Evolutionary conservation across 2,113 vertebrate species (phyloP), one percentile per base, ranked within the genome.

Genomic region (Sapayoa aenigma): DNA sequence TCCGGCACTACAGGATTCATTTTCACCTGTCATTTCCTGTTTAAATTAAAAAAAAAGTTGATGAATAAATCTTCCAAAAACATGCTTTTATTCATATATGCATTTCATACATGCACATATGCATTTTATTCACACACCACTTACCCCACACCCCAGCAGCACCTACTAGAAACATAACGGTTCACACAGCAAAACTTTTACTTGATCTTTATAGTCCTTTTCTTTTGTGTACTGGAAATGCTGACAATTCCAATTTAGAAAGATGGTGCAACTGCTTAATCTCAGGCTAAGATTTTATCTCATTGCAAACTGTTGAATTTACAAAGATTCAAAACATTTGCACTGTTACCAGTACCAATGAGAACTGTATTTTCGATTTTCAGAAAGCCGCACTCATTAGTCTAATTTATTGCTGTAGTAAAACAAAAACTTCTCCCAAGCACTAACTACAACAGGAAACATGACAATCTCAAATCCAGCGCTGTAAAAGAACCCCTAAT

Each of bases 1-100:
- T 77, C 93, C 98, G 35, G 62, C 94, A 95, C 96, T 75, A 95
- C 98, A 99, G 31, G 99, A 99, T 96, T 98, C 98, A 96, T 99
- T 99, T 86, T 69, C 97, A 89, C 94, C 95, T 94, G 98, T 96
- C 98, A 99, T 99, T 62, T 97, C 96, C 97, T 97, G 92, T 93
- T 93, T 49, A 67, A 93, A 77, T 47, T 12, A 68, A 41, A 3
- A 68, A 15, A 62, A 30, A 47, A 14, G 10, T 3, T 37, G 21
- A 58, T 83, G 0, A 94, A 83, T 67, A 81, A 80, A 74, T 63
- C 37, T 68, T 88, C 8, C 30, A 68, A 76, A 59, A 65, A 76
- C 2, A n/a, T 1, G 20, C 9, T 17, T 39, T 79, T 62, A 76
- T 55, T 11, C 19, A 42, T 6, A 42, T 12, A 39, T 60, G 47